Base-by-base conservation (phyloP, 2,797 vertebrate species). In the Sebastes diaconus region DNA sequence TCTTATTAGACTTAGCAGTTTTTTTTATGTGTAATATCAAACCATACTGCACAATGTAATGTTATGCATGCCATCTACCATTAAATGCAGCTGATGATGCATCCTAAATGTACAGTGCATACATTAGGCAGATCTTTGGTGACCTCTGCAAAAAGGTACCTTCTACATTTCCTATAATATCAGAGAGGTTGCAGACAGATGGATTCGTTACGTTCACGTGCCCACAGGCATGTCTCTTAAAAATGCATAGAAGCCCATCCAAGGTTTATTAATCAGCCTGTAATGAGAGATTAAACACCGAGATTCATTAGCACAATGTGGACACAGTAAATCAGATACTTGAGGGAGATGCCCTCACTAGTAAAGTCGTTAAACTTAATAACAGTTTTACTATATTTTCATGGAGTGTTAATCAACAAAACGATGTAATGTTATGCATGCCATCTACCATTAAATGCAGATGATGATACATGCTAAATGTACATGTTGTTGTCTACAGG, bases 401-500 rank as follows among this genome's bases (percentile, higher is more conserved):
- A 39, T 39, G 36, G 14, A 14, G 39, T 42, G 39, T 50, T 50
- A 50, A 50, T 0, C 46, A 42, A 42, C 18, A 18, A 50, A 50
- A 20, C 18, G 6, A 36, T 64, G 3, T 9, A 13, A 18, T 72
- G 5, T 3, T 20, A 16, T 68, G 50, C n/a, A 55, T 80, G 27
- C 2, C 55, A 42, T 50, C 5, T 27, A 4, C 18, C 20, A 39
- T 20, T 30, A n/a, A 25, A 24, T 42, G 2, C 13, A 66, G 32
- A 10, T 18, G 71, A 12, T 54, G 58, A 80, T 27, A 24, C n/a
- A 30, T 32, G 11, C 32, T 87, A 34, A 81, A 79, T 39, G 8
- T n/a, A 0, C 14, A 8, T 18, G 1, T 79, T 83, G 7, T 77
- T 79, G 13, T 86, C 24, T 95, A 90, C 96, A 99, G 98, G 96